Evolutionary conservation across 92 coral and sea anemone species (phyloP), one percentile per base, ranked within the genome.

Genomic region (Epizoanthus scotinus): DNA sequence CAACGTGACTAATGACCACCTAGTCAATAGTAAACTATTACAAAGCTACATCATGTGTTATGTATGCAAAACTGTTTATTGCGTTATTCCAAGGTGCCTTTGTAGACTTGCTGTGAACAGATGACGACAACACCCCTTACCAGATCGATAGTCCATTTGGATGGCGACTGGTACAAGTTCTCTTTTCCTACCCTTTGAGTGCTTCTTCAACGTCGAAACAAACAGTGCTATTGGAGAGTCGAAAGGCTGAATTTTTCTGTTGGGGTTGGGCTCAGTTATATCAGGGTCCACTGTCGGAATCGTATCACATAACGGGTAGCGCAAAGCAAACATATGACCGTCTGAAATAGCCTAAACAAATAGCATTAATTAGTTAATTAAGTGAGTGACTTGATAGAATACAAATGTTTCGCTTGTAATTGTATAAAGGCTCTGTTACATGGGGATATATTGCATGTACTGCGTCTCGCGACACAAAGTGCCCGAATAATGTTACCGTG

Each of bases 181-280:
- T 22, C 78, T 38, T 47, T 59, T 71, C 6, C 63, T 65, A 8
- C 67, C 66, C 2, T 64, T 27, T 63, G 2, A 0, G 40, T 34
- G 40, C 40, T 6, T 34, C 40, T 34, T 34, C 26, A 70, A 63
- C 20, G 71, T 90, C 14, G 93, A 86, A 63, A 77, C 88, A 83
- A 90, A 86, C 64, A 86, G 69, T 3, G 88, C 87, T 22, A 90
- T 81, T n/a, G 93, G 90, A 25, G 90, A 86, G 27, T 25, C 53
- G 40, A 85, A 64, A 4, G 78, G 19, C 87, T 82, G 71, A 79
- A 86, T 83, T 0, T 82, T 74, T 38, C 90, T 78, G 17, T 61
- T 54, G 47, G 52, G 82, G 53, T 62, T 73, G 2, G 68, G 65
- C 1, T 77, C 90, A 14, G 71, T 22, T 10, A 82, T 63, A 24